Evolutionary conservation across 2,888 invertebrate species (phyloP).

Genomic region (Philereme vetulata): DNA sequence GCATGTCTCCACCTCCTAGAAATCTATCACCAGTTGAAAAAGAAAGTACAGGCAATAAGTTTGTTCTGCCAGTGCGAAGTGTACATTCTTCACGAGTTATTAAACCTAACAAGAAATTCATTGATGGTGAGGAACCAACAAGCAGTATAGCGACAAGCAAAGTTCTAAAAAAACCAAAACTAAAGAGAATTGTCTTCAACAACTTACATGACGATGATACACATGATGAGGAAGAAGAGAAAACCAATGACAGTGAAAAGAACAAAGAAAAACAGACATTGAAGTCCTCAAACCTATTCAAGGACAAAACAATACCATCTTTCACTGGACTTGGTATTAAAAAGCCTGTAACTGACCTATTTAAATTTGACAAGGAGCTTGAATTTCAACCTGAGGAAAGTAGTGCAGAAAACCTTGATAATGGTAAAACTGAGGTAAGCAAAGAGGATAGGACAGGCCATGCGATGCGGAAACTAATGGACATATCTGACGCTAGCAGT

Average conservation of each 20-base stretch:
- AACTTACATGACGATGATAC: conserved; percentile 70
- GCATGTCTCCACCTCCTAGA: conserved; percentile 76
- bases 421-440: conserved; percentile 59
- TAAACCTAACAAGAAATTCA: conserved; percentile 93
- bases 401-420: conserved; percentile 65
- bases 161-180: conserved; percentile 78
- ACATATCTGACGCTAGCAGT: conserved; percentile 78
- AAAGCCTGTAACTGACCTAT: conserved; percentile 66
- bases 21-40: conserved; percentile 69
- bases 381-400: conserved; percentile 71
- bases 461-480: conserved; percentile 77
- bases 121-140: conserved; percentile 86
- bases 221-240: conserved; percentile 65
- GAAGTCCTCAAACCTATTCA: conserved; percentile 69
- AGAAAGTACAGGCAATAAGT: conserved; percentile 79
- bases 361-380: conserved; percentile 73
- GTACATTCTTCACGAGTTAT: conserved; percentile 93
- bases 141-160: conserved; percentile 63
- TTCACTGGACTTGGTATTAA: conserved; percentile 66
- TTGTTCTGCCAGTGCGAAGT: conserved; percentile 91
- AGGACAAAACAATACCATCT: conserved; percentile 73
- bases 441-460: conserved; percentile 76
- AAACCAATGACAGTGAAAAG: conserved; percentile 62
- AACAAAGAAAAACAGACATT: conserved; percentile 59
- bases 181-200: conserved; percentile 76